These are phyloP conservation scores for Harlomillsia oculata DNA, from an alignment of 1,140 invertebrate species.

Conservation along the genomic window DNA sequence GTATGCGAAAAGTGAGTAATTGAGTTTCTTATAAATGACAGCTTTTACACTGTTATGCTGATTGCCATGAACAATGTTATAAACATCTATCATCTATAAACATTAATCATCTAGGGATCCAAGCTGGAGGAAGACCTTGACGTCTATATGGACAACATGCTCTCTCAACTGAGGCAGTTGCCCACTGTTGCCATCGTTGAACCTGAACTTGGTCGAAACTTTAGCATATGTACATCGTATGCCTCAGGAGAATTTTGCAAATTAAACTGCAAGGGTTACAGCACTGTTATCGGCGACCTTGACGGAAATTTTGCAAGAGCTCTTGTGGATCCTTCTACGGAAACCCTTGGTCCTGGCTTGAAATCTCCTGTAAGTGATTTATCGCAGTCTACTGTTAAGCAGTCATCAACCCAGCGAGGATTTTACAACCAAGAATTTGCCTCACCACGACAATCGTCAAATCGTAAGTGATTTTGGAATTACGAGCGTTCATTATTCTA, in stretches of 20 bases:
- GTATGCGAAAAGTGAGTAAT: slow-evolving; percentile 55
- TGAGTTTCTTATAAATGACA: not conserved
- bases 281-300: slow-evolving; percentile 62
- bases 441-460: slow-evolving; percentile 55
- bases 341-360: no score
- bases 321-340: slow-evolving; percentile 67
- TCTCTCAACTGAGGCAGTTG: slow-evolving; percentile 70
- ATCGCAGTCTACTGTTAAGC: no score
- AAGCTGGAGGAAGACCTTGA: slow-evolving; percentile 85
- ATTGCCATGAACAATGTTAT: not conserved
- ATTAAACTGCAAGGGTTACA: slow-evolving; percentile 48
- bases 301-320: no score
- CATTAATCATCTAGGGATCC: slow-evolving; percentile 54
- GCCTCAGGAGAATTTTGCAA: slow-evolving; percentile 69
- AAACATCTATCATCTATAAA: no score
- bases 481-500: not conserved
- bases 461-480: not conserved
- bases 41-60: not conserved
- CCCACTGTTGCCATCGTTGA: slow-evolving; percentile 78
- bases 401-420: slow-evolving; percentile 64
- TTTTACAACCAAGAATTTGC: slow-evolving; percentile 92
- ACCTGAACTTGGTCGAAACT: slow-evolving; percentile 71
- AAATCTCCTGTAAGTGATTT: no score
- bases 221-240: slow-evolving; percentile 66
- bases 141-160: slow-evolving; percentile 74